phyloP scores from a whole-genome alignment of 2,888 invertebrate genomes.

The Epistrophe eligans region DNA sequence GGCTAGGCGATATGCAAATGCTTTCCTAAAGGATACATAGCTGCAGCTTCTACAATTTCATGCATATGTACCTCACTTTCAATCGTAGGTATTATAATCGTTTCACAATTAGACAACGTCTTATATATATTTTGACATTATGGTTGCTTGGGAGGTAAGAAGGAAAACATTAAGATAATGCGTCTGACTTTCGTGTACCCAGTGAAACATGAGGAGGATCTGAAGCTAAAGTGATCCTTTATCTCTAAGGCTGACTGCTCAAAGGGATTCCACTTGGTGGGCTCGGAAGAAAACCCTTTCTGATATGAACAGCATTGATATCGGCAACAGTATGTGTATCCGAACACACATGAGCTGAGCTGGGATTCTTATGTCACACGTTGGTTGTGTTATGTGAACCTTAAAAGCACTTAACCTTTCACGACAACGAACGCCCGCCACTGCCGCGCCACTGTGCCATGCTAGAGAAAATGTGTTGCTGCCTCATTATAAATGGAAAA shows the following conservation, averaged over 20 bases:
- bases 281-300: slow-evolving; percentile 24
- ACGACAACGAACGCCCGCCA: background rate
- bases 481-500: slow-evolving; percentile 69
- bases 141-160: slow-evolving; percentile 2
- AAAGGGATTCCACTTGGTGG: slow-evolving; percentile 47
- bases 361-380: slow-evolving; percentile 50
- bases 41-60: background rate
- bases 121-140: background rate
- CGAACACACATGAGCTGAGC: background rate
- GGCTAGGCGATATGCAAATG: background rate
- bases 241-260: slow-evolving; percentile 52
- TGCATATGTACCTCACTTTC: slow-evolving; percentile 33
- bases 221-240: slow-evolving; percentile 67
- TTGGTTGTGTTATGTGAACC: slow-evolving; percentile 63
- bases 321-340: slow-evolving; percentile 26
- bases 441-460: background rate
- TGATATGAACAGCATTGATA: slow-evolving; percentile 25
- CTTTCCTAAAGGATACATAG: background rate
- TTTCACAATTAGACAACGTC: slow-evolving; percentile 58
- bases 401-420: slow-evolving; percentile 75
- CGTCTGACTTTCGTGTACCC: slow-evolving; percentile 51
- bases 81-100: slow-evolving; percentile 34
- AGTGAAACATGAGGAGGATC: slow-evolving; percentile 1
- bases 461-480: slow-evolving; percentile 38
- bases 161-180: slow-evolving; percentile 67